These are phyloP conservation scores for Trichomalopsis sarcophagae DNA, from an alignment of 1,140 invertebrate genomes.

Conservation along the genomic window DNA sequence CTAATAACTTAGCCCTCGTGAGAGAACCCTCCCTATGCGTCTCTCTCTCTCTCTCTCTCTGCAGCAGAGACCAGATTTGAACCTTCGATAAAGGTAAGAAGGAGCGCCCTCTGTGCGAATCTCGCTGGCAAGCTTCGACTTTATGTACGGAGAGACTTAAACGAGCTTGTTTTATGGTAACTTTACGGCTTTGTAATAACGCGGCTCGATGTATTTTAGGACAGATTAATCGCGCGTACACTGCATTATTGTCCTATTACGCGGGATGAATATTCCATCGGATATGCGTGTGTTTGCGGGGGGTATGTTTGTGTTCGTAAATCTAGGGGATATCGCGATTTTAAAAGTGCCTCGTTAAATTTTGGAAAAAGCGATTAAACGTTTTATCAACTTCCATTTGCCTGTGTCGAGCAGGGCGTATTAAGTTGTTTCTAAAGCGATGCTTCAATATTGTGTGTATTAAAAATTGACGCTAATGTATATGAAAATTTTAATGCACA, in stretches of 20 bases:
- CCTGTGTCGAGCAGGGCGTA: no score
- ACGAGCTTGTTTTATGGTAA: conserved; percentile 64
- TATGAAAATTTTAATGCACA: neutral
- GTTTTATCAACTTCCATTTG: neutral
- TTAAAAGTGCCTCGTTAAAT: neutral
- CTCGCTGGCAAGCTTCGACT: neutral
- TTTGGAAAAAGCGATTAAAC: neutral
- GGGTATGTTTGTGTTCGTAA: neutral
- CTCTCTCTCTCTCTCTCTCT: conserved; percentile 43
- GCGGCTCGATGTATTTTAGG: conserved; percentile 59
- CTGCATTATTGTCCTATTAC: conserved; percentile 17
- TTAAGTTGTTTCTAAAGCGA: neutral
- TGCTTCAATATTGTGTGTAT: neutral
- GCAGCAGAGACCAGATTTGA: conserved; percentile 57
- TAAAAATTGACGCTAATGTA: neutral
- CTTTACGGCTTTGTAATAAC: conserved; percentile 66
- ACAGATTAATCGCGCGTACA: conserved; percentile 56
- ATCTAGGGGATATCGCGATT: neutral
- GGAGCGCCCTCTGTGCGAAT: conserved; percentile 15
- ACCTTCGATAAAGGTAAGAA: conserved; percentile 60
- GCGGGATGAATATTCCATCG: conserved; percentile 16
- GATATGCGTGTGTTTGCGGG: neutral
- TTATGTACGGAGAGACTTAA: conserved; percentile 35
- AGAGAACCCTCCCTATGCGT: conserved; percentile 38
- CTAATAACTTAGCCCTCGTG: conserved; percentile 65